Percentiles rank a stretch among this genome's conserved stretches.
Evolutionary conservation across 2,797 vertebrate genomes (phyloP).

Genomic region (Cynopterus sphinx): DNA sequence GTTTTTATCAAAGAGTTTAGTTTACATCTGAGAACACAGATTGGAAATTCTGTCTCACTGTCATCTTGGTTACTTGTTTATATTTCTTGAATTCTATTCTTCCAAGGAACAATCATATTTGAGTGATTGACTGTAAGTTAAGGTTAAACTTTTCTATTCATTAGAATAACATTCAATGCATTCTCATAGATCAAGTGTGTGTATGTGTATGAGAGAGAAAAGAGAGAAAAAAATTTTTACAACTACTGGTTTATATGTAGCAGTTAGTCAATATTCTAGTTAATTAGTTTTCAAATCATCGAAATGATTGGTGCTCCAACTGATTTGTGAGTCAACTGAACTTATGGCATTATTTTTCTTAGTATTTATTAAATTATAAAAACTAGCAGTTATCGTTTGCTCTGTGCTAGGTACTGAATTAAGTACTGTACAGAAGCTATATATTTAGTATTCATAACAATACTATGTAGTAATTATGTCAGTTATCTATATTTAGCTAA

Average conservation of each 20-base stretch:
- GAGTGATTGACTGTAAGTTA: background rate
- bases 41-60: background rate
- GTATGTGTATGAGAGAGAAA: background rate
- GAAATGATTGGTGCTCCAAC: background rate
- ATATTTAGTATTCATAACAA: background rate
- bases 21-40: background rate
- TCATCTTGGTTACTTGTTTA: background rate
- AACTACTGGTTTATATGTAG: background rate
- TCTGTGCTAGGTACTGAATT: background rate
- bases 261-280: background rate
- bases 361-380: background rate
- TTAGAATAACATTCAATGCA: background rate
- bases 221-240: background rate
- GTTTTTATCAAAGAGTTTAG: background rate
- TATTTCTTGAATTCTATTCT: background rate
- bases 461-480: background rate
- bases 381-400: background rate
- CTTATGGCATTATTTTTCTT: background rate
- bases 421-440: background rate
- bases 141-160: background rate
- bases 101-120: background rate
- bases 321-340: background rate
- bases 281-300: background rate
- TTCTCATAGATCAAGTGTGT: background rate
- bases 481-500: background rate